Conservation (phyloP, 2,797 vertebrate species). For the Champsocephalus esox region DNA sequence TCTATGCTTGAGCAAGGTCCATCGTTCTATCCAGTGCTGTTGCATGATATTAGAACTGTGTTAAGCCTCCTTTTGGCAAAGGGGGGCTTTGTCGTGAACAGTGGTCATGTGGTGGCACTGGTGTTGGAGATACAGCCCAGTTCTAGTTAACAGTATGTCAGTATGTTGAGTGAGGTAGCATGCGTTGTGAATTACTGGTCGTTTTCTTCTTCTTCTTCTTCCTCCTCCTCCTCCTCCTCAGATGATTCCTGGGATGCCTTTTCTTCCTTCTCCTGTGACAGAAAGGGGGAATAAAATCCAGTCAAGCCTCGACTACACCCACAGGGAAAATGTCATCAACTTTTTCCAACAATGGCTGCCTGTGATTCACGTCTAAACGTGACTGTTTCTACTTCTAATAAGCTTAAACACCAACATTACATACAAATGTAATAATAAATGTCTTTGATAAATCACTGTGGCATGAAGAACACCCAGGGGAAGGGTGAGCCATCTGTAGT, state of each 20-base stretch:
- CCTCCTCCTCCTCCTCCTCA: conserved; percentile 87
- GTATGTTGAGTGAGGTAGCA: conserved; percentile 91
- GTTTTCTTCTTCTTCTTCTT: conserved; percentile 88
- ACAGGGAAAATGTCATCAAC: conserved; percentile 31
- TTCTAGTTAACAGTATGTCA: conserved; percentile 86
- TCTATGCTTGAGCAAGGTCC: conserved; percentile 82
- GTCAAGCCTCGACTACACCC: conserved; percentile 35
- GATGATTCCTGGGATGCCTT: conserved; percentile 95
- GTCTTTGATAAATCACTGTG: conserved; percentile 56
- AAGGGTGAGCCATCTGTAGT: conserved; percentile 69
- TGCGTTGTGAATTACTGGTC: conserved; percentile 88
- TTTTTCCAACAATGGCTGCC: conserved; percentile 23
- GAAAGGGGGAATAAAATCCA: no score
- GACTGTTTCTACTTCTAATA: conserved; percentile 39
- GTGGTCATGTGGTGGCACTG: conserved; percentile 82
- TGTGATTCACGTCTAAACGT: conserved; percentile 51
- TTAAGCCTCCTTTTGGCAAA: conserved; percentile 65
- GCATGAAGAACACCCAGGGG: conserved; percentile 60
- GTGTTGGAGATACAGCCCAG: conserved; percentile 83
- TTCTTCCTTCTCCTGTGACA: conserved; percentile 90
- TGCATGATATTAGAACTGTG: conserved; percentile 82
- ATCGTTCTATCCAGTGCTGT: conserved; percentile 87
- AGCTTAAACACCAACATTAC: conserved; percentile 21
- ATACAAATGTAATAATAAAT: conserved; percentile 36
- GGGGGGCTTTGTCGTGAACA: conserved; percentile 71